Evolutionary conservation across 2,888 invertebrate genomes (phyloP).

Genomic region (Imbricaverruca yamaguchii): DNA sequence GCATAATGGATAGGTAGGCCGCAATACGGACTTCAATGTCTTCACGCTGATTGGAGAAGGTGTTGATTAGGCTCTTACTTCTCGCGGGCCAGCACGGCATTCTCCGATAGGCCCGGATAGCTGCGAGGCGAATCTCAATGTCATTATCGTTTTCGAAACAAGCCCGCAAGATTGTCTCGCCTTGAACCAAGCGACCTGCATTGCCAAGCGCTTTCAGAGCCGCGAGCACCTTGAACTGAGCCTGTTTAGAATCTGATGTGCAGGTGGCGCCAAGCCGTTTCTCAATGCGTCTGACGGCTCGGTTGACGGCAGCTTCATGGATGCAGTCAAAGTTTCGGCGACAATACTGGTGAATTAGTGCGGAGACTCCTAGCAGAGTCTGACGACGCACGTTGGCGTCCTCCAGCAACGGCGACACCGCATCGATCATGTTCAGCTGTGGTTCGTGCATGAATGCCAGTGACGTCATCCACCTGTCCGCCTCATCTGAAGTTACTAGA

Average conservation of each 20-base stretch:
- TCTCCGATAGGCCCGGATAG: conserved; percentile 60
- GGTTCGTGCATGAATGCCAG: conserved; percentile 63
- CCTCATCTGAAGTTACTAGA: conserved; percentile 55
- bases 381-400: conserved; percentile 47
- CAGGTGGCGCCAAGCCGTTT: conserved; percentile 37
- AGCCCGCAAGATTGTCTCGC: conserved; percentile 53
- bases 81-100: conserved; percentile 41
- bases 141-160: conserved; percentile 58
- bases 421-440: conserved; percentile 42
- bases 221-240: conserved; percentile 52
- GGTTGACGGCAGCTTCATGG: conserved; percentile 38
- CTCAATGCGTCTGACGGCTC: conserved; percentile 38
- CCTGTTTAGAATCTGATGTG: conserved; percentile 30
- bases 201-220: conserved; percentile 82
- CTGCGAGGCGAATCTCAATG: conserved; percentile 64
- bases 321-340: conserved; percentile 43
- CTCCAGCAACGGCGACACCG: conserved; percentile 41
- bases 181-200: conserved; percentile 60
- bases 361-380: conserved; percentile 57
- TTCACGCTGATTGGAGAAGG: conserved; percentile 60
- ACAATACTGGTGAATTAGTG: conserved; percentile 64
- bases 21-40: conserved; percentile 79
- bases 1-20: conserved; percentile 81
- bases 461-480: conserved; percentile 74
- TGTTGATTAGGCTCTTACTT: conserved; percentile 44